phyloP scores from a whole-genome alignment of 1,140 invertebrate genomes.

The Diachasmimorpha longicaudata region DNA sequence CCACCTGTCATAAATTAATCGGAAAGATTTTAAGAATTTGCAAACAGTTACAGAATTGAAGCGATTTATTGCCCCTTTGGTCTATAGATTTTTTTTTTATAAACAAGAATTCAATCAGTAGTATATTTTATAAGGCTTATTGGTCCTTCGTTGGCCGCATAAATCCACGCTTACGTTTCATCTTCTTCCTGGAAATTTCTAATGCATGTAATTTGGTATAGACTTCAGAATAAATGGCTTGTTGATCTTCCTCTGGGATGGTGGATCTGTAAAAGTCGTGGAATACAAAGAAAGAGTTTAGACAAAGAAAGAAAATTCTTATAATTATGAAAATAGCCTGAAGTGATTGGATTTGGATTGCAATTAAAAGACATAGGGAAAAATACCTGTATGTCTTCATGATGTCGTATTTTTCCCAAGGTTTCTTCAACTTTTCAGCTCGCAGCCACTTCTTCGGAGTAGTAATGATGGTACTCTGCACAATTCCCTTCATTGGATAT shows the following conservation, averaged over 20 bases:
- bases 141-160: constrained; percentile 69
- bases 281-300: constrained; percentile 23
- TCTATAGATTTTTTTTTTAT: neutral
- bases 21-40: too few relatives aligned
- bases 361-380: neutral
- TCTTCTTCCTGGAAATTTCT: constrained; percentile 70
- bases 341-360: too few relatives aligned
- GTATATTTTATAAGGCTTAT: constrained; percentile 27
- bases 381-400: constrained; percentile 89
- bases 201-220: constrained; percentile 75
- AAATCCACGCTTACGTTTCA: constrained; percentile 73
- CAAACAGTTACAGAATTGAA: too few relatives aligned
- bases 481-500: constrained; percentile 78
- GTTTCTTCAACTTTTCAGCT: constrained; percentile 68
- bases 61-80: neutral
- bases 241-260: constrained; percentile 87
- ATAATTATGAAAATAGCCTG: neutral
- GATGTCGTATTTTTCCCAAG: constrained; percentile 91
- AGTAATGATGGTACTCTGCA: constrained; percentile 54
- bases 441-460: constrained; percentile 68
- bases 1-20: too few relatives aligned
- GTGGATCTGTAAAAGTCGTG: constrained; percentile 66
- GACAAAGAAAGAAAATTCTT: neutral
- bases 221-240: constrained; percentile 83
- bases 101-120: neutral